These are phyloP conservation scores for Sipha flava DNA, from an alignment of 1,140 invertebrate species.

Conservation along the genomic window DNA sequence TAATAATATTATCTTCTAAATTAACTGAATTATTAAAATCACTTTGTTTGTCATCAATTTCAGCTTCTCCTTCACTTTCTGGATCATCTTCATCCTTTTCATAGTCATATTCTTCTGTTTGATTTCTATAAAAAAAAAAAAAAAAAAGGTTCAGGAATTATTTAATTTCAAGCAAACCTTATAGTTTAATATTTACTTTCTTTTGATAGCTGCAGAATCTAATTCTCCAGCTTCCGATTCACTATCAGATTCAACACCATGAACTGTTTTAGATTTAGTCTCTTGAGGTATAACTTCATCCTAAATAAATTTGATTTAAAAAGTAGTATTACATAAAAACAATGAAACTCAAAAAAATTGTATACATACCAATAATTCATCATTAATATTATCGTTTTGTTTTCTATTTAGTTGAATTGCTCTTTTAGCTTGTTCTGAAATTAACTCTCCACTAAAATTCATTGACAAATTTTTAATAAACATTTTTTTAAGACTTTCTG, in stretches of 20 bases:
- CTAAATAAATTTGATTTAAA: background rate
- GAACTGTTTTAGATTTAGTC: conserved; percentile 6
- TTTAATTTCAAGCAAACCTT: background rate
- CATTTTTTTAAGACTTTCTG: conserved; percentile 42
- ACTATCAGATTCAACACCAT: conserved; percentile 11
- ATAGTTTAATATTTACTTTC: background rate
- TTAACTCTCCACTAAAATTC: conserved; percentile 36
- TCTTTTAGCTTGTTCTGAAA: conserved; percentile 35
- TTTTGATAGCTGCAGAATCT: conserved; percentile 41
- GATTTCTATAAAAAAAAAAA: background rate
- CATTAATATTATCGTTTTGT: conserved; percentile 47
- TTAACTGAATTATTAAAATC: background rate
- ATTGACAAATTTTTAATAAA: conserved; percentile 39
- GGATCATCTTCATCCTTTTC: conserved; percentile 30
- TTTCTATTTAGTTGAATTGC: conserved; percentile 43
- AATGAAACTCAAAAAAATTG: background rate
- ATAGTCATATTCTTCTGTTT: conserved; percentile 12
- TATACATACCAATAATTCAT: background rate
- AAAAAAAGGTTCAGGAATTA: background rate
- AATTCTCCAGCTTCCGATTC: conserved; percentile 42
- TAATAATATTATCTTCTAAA: background rate
- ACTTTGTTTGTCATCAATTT: conserved; percentile 5
- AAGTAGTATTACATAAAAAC: background rate
- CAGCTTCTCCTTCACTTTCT: background rate
- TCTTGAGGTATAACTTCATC: background rate